These are phyloP conservation scores for Amphiduros pacificus DNA, from an alignment of 2,888 invertebrate genomes.

Conservation along the genomic window DNA sequence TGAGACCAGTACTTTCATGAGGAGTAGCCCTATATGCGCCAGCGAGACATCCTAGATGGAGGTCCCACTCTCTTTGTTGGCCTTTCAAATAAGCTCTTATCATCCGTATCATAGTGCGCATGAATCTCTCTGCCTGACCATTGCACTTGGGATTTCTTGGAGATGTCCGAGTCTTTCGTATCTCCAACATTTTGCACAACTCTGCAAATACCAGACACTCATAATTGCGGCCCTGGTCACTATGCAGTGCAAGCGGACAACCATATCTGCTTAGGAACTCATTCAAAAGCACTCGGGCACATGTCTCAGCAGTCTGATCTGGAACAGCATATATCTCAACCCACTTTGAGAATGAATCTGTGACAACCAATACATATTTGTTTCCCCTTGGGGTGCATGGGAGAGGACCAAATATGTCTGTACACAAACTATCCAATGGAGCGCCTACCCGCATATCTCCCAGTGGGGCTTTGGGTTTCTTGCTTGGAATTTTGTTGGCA, in stretches of 20 bases:
- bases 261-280: background rate
- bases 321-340: slow-evolving; percentile 4
- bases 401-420: slow-evolving; percentile 6
- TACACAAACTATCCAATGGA: slow-evolving; percentile 14
- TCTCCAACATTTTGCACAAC: background rate
- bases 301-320: background rate
- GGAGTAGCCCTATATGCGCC: slow-evolving; percentile 24
- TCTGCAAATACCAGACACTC: background rate
- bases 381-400: slow-evolving; percentile 11
- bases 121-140: slow-evolving; percentile 26
- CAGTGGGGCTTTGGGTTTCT: no score
- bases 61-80: slow-evolving; percentile 27
- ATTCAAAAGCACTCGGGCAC: background rate
- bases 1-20: slow-evolving; percentile 17
- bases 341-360: slow-evolving; percentile 16
- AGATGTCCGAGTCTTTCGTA: slow-evolving; percentile 12
- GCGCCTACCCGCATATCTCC: slow-evolving; percentile 16
- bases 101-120: slow-evolving; percentile 22
- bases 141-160: slow-evolving; percentile 25
- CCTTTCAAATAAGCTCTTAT: slow-evolving; percentile 20
- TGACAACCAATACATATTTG: slow-evolving; percentile 8
- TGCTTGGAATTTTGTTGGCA: slow-evolving; percentile 3
- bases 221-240: slow-evolving; percentile 4
- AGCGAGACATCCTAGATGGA: slow-evolving; percentile 18
- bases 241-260: background rate